These are phyloP conservation scores for Sigmodon hispidus DNA, from an alignment of 2,113 vertebrate species.

Conservation along the genomic window DNA sequence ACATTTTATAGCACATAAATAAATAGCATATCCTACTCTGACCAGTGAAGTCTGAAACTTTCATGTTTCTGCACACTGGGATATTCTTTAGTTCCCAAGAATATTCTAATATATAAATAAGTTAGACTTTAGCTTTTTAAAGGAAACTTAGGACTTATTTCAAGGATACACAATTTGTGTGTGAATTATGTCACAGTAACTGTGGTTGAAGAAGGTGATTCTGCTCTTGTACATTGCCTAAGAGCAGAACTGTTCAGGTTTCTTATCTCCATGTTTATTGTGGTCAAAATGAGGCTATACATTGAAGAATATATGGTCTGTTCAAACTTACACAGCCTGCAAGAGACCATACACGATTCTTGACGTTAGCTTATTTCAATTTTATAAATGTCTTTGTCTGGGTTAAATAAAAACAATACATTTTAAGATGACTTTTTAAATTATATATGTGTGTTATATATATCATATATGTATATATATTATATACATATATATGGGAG, in stretches of 20 bases:
- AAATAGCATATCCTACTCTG: not conserved
- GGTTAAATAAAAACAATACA: not conserved
- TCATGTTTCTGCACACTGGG: not conserved
- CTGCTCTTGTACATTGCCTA: not conserved
- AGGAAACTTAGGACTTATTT: not conserved
- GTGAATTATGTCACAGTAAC: not conserved
- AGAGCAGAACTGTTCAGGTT: not conserved
- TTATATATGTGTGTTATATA: not conserved
- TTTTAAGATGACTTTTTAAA: not conserved
- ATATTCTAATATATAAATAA: slow-evolving; percentile 3
- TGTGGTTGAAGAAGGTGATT: not conserved
- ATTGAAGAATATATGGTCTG: not conserved
- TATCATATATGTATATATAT: not conserved
- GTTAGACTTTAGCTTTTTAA: not conserved
- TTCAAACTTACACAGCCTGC: not conserved
- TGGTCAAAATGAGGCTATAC: not conserved
- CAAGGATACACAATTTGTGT: not conserved
- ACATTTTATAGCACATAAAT: not conserved
- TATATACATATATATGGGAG: not conserved
- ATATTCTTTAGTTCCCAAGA: not conserved
- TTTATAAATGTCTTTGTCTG: not conserved
- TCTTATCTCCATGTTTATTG: not conserved
- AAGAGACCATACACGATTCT: not conserved
- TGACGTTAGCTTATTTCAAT: not conserved
- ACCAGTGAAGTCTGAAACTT: slow-evolving; percentile 26